phyloP scores from a whole-genome alignment of 2,113 vertebrate genomes.

The Malurus melanocephalus region DNA sequence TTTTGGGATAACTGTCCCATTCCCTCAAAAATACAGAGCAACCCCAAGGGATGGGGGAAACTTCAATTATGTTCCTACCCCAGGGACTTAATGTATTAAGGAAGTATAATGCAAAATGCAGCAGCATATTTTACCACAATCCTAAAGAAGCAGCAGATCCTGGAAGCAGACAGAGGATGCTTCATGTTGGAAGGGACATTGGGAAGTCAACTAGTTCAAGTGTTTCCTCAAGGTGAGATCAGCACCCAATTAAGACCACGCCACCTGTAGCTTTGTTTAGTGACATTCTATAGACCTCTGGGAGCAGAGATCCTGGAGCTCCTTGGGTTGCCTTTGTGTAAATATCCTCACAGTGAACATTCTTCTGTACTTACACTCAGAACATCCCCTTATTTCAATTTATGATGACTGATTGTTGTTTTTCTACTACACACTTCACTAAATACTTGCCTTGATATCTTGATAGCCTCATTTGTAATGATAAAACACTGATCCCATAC shows the following conservation, averaged over 20 bases:
- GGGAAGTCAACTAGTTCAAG: neutral
- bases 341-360: fast-evolving
- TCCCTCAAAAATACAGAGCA: neutral
- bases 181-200: neutral
- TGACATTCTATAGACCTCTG: neutral
- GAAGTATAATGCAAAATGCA: neutral
- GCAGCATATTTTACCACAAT: neutral
- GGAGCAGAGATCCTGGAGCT: neutral
- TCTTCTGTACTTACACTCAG: neutral
- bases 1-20: neutral
- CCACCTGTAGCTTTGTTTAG: neutral
- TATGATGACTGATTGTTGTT: neutral
- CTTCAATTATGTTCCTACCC: neutral
- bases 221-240: neutral
- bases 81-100: neutral
- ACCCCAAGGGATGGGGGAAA: neutral
- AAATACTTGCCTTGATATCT: neutral
- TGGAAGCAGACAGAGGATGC: neutral
- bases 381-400: neutral
- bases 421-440: neutral
- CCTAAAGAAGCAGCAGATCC: neutral
- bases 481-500: neutral
- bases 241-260: neutral
- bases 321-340: neutral
- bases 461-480: neutral